These are phyloP conservation scores for Epinephelus lanceolatus DNA, from an alignment of 2,113 vertebrate species.

Conservation along the genomic window DNA sequence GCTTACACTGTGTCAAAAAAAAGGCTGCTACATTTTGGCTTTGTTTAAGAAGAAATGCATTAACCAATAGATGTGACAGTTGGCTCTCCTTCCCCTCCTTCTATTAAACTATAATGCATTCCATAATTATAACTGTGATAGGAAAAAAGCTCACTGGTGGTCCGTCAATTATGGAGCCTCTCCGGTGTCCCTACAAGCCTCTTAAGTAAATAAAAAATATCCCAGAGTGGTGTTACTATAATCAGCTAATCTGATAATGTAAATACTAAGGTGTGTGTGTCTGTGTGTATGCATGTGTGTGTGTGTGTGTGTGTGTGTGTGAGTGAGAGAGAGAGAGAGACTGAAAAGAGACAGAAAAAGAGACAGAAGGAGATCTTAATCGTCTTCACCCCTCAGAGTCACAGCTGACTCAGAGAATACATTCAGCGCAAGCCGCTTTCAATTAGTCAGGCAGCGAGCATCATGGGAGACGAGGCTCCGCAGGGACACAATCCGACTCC, in stretches of 20 bases:
- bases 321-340: not conserved
- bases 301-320: not conserved
- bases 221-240: not conserved
- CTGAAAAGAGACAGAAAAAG: not conserved
- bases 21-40: not conserved
- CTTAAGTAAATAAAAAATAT: not conserved
- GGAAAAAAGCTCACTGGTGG: not conserved
- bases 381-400: not conserved
- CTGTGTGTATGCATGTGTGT: not conserved
- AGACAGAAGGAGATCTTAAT: not conserved
- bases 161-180: not conserved
- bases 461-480: not conserved
- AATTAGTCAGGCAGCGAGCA: constrained; percentile 28
- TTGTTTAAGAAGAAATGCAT: not conserved
- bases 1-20: not conserved
- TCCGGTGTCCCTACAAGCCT: not conserved
- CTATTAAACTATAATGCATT: not conserved
- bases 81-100: not conserved
- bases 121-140: not conserved
- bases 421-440: constrained; percentile 9
- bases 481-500: not conserved
- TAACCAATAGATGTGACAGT: not conserved
- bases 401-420: not conserved
- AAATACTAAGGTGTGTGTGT: not conserved
- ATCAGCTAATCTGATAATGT: constrained; percentile 45